Conservation (phyloP, 2,113 vertebrate species). For the Actinemys pallida region DNA sequence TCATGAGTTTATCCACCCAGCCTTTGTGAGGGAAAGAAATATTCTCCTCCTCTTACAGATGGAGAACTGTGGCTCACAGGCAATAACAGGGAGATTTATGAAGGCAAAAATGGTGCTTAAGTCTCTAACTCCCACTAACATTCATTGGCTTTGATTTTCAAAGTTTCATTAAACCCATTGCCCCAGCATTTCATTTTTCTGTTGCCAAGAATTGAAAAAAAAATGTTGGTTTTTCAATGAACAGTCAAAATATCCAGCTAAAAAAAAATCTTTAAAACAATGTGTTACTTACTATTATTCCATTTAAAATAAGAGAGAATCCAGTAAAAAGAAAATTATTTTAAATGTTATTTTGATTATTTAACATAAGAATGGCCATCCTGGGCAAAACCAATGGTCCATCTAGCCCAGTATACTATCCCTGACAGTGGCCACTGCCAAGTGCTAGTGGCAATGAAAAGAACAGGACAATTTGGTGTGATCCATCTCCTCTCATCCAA, state of each 20-base stretch:
- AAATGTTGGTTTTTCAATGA: not conserved
- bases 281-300: conserved; percentile 67
- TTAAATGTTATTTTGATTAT: conserved; percentile 38
- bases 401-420: no score
- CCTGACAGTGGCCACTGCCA: not conserved
- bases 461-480: not conserved
- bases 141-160: conserved; percentile 66
- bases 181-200: not conserved
- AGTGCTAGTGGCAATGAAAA: not conserved
- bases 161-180: conserved; percentile 55
- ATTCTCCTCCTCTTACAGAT: conserved; percentile 64
- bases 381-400: no score
- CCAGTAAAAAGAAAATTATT: conserved; percentile 40
- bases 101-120: conserved; percentile 46
- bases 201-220: conserved; percentile 32
- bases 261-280: conserved; percentile 26
- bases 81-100: not conserved
- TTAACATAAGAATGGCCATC: no score
- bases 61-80: not conserved
- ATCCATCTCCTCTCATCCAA: not conserved
- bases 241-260: conserved; percentile 36
- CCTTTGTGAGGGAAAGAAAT: conserved; percentile 46
- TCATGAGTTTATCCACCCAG: conserved; percentile 55
- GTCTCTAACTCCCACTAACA: conserved; percentile 46
- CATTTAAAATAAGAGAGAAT: conserved; percentile 59